These are phyloP conservation scores for Drosophila kohkoa DNA, from an alignment of 1,140 invertebrate genomes.

Conservation along the genomic window DNA sequence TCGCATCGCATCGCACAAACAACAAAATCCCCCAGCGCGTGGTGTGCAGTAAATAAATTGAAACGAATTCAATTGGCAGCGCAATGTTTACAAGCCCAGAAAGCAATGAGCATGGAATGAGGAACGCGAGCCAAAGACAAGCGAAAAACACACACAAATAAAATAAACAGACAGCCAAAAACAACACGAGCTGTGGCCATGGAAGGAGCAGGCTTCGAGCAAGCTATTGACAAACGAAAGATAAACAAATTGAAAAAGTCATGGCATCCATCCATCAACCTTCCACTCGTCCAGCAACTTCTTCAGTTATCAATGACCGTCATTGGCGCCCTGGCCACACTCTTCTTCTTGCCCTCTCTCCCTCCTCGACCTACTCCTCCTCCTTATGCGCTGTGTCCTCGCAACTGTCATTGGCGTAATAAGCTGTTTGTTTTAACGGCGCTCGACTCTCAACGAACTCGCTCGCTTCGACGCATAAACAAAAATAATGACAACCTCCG, in stretches of 20 bases:
- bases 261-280: conserved; percentile 43
- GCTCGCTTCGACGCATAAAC: conserved; percentile 64
- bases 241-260: conserved; percentile 74
- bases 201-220: conserved; percentile 24
- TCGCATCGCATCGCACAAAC: conserved; percentile 40
- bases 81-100: conserved; percentile 62
- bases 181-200: conserved; percentile 9
- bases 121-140: conserved; percentile 41
- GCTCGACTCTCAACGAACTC: conserved; percentile 15
- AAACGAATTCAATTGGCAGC: conserved; percentile 81
- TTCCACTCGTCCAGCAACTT: conserved; percentile 37
- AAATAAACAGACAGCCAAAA: conserved; percentile 59
- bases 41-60: conserved; percentile 76
- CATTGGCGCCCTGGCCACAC: conserved; percentile 61
- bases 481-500: conserved; percentile 67
- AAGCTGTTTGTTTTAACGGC: conserved; percentile 84
- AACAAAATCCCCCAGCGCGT: conserved; percentile 53
- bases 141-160: conserved; percentile 45
- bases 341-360: background rate
- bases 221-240: conserved; percentile 70
- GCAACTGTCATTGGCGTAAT: conserved; percentile 77
- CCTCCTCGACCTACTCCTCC: background rate
- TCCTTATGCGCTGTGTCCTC: conserved; percentile 3
- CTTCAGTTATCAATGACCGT: conserved; percentile 69
- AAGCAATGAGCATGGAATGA: conserved; percentile 6